A percentile compares a stretch with the other conserved stretches of the same genome.
phyloP scores from a whole-genome alignment of 1,140 invertebrate genomes.

The Aradophagus sp. region DNA sequence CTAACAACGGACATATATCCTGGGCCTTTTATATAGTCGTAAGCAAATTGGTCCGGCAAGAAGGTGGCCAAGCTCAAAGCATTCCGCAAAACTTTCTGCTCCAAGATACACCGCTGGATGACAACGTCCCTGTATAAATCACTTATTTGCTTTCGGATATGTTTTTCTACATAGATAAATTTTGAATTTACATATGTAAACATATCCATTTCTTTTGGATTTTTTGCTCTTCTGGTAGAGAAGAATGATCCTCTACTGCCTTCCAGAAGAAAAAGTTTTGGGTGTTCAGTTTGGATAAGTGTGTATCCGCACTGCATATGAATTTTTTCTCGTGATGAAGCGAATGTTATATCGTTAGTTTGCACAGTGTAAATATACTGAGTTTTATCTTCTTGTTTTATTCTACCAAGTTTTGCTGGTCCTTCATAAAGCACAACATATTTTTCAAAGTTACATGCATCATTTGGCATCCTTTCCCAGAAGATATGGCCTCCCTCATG shows the following conservation, averaged over 20 bases:
- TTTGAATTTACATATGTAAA: slow-evolving; percentile 17
- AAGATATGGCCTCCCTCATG: background rate
- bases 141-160: slow-evolving; percentile 7
- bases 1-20: slow-evolving; percentile 19
- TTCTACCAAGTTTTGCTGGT: background rate
- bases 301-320: background rate
- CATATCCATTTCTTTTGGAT: slow-evolving; percentile 1
- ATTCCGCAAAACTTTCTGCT: slow-evolving; percentile 8
- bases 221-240: background rate
- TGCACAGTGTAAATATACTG: background rate
- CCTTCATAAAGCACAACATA: background rate
- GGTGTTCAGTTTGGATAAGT: slow-evolving; percentile 1
- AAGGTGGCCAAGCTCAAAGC: slow-evolving; percentile 8
- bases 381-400: too few species aligned
- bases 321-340: background rate
- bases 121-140: slow-evolving; percentile 1
- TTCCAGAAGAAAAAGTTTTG: slow-evolving; percentile 1
- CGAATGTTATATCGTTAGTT: background rate
- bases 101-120: slow-evolving; percentile 11
- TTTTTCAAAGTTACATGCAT: background rate
- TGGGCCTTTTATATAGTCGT: slow-evolving; percentile 18
- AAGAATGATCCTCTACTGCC: background rate
- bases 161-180: slow-evolving; percentile 40
- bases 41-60: background rate
- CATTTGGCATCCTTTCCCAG: background rate